Percentiles rank a stretch among this genome's conserved stretches.
Conservation (phyloP, 1,140 invertebrate genomes). For the Chelonus insularis region DNA sequence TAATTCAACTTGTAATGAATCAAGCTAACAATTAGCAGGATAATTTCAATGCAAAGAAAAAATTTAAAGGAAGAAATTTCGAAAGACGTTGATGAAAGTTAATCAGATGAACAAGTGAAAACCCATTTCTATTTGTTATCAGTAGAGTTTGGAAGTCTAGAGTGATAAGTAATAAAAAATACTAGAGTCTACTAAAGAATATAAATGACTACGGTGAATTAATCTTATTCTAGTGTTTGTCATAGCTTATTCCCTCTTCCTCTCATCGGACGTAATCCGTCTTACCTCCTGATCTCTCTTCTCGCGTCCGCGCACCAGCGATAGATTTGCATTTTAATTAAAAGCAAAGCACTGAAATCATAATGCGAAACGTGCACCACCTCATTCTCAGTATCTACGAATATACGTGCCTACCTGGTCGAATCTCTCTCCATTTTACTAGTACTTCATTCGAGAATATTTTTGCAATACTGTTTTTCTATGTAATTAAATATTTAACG, state of each 20-base stretch:
- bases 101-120: neutral
- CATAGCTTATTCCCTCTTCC: constrained; percentile 37
- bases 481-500: too few species aligned
- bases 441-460: neutral
- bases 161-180: too few species aligned
- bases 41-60: constrained; percentile 10
- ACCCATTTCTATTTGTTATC: too few species aligned
- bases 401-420: constrained; percentile 25
- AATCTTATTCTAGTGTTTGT: constrained; percentile 62
- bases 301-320: constrained; percentile 52
- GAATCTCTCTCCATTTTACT: neutral
- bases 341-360: constrained; percentile 66
- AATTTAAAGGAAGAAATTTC: too few species aligned
- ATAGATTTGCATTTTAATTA: constrained; percentile 70
- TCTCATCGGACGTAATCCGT: constrained; percentile 58
- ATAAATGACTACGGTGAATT: constrained; percentile 58
- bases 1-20: neutral
- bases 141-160: too few species aligned
- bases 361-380: constrained; percentile 62
- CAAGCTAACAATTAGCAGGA: constrained; percentile 17
- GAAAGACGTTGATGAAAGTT: too few species aligned
- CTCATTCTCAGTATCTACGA: constrained; percentile 31
- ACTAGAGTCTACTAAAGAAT: too few species aligned
- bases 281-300: constrained; percentile 60
- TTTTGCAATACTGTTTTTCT: too few species aligned